These are phyloP conservation scores for Pleuronectes platessa DNA, from an alignment of 2,113 vertebrate species.

Conservation along the genomic window DNA sequence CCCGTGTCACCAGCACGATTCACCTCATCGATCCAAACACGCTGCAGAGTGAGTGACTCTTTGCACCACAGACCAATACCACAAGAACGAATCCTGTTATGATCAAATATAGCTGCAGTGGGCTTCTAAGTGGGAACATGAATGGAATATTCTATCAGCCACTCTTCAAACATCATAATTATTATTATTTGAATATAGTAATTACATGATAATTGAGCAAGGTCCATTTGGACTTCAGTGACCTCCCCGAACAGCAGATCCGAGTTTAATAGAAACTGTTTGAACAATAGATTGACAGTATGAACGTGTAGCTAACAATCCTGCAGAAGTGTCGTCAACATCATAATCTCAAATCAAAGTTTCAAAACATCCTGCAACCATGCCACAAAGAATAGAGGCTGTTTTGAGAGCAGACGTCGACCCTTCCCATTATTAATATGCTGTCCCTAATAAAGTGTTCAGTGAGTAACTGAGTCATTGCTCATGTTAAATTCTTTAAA, in stretches of 20 bases:
- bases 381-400: not conserved
- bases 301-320: not conserved
- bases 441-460: not conserved
- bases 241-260: not conserved
- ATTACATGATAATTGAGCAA: no score
- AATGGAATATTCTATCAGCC: not conserved
- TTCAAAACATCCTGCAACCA: not conserved
- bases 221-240: not conserved
- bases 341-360: not conserved
- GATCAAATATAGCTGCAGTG: not conserved
- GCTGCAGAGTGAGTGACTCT: slow-evolving; percentile 88
- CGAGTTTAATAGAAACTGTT: not conserved
- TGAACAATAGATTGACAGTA: not conserved
- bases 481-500: not conserved
- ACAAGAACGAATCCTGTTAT: not conserved
- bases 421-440: not conserved
- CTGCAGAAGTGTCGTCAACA: not conserved
- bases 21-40: slow-evolving; percentile 95
- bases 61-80: not conserved
- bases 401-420: not conserved
- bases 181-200: no score
- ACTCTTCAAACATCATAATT: no score
- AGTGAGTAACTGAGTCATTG: not conserved
- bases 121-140: no score
- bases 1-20: slow-evolving; percentile 91